phyloP scores from a whole-genome alignment of 2,113 vertebrate genomes.

The Todiramphus chloris region DNA sequence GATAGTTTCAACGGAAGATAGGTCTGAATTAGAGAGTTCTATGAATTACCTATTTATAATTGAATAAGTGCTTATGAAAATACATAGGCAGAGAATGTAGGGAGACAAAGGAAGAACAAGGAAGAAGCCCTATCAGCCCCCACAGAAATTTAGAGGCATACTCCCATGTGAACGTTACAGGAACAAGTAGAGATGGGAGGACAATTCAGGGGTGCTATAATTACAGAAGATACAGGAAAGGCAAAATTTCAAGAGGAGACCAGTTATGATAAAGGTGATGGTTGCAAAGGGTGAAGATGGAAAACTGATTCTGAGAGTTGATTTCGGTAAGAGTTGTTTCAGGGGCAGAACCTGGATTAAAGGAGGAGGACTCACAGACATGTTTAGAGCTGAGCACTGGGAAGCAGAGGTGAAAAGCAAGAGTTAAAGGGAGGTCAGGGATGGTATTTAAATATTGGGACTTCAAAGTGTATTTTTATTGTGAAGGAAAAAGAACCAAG shows the following conservation, averaged over 20 bases:
- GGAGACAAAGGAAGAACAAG: not conserved
- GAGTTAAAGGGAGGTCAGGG: not conserved
- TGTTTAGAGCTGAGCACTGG: rapidly evolving
- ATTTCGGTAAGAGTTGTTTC: not conserved
- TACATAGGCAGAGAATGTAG: not conserved
- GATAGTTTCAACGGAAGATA: not conserved
- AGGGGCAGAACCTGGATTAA: not conserved
- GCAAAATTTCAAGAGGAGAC: not conserved
- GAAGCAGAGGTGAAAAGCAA: not conserved
- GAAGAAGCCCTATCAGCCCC: not conserved
- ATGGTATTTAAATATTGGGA: not conserved
- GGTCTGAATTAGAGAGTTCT: not conserved
- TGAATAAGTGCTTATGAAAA: not conserved
- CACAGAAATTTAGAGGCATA: not conserved
- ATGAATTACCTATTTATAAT: not conserved
- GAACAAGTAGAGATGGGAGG: not conserved
- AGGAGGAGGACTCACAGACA: not conserved
- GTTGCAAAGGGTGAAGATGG: not conserved
- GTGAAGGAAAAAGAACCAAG: not conserved
- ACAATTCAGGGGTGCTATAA: not conserved
- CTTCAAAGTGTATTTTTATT: not conserved
- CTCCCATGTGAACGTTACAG: not conserved
- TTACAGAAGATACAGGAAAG: not conserved
- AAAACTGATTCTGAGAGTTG: not conserved
- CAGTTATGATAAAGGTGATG: not conserved